These are phyloP conservation scores for Brienomyrus brachyistius DNA, from an alignment of 2,113 vertebrate genomes.

Conservation along the genomic window DNA sequence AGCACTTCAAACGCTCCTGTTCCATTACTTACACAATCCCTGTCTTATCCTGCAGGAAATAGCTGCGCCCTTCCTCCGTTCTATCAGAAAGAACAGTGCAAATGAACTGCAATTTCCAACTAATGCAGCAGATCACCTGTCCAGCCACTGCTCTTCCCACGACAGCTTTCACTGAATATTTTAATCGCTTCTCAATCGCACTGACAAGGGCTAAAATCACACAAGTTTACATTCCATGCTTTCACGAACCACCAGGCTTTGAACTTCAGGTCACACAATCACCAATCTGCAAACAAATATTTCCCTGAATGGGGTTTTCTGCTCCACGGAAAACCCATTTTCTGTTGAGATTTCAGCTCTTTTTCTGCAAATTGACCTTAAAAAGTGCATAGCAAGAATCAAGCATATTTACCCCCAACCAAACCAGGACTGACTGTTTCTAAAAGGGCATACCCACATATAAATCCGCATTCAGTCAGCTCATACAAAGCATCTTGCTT, in stretches of 20 bases:
- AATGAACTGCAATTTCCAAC: not conserved
- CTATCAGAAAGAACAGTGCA: not conserved
- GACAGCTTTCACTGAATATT: not conserved
- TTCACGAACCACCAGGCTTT: not conserved
- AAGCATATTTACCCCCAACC: not conserved
- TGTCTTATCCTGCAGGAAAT: not conserved
- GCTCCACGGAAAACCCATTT: not conserved
- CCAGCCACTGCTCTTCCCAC: not conserved
- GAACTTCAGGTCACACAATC: not conserved
- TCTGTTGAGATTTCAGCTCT: not conserved
- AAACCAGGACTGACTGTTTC: not conserved
- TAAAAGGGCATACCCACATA: not conserved
- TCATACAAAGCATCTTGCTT: not conserved
- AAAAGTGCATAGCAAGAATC: not conserved
- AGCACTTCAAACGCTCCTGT: not conserved
- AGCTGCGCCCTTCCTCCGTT: not conserved
- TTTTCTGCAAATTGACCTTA: not conserved
- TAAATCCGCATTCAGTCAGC: not conserved
- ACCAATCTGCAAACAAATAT: slow-evolving; percentile 8
- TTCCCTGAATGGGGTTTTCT: not conserved
- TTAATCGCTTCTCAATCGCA: not conserved
- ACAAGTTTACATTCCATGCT: not conserved
- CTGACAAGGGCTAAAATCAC: not conserved
- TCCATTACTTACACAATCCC: not conserved
- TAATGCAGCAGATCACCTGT: not conserved